These are phyloP conservation scores for Melanotus villosus DNA, from an alignment of 2,888 invertebrate genomes.

Conservation along the genomic window DNA sequence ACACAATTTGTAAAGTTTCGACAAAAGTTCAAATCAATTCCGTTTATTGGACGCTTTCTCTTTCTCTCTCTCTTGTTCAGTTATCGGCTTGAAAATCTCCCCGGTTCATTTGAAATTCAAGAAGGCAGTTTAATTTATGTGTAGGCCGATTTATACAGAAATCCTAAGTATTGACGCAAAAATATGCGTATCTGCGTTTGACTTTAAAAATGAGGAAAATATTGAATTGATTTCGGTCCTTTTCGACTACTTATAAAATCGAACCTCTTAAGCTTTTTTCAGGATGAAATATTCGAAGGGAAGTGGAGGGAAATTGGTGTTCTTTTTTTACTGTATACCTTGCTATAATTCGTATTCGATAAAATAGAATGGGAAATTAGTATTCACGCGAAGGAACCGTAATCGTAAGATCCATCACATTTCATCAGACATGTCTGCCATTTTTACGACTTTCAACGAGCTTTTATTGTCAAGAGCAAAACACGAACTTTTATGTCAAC, in stretches of 20 bases:
- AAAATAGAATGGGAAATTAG: slow-evolving; percentile 2
- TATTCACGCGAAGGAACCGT: slow-evolving; percentile 1
- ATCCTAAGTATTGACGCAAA: slow-evolving; percentile 44
- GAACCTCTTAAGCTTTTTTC: slow-evolving; percentile 16
- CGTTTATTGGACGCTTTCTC: slow-evolving; percentile 58
- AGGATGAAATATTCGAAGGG: background rate
- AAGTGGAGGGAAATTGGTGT: background rate
- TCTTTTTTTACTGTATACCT: background rate
- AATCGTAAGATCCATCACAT: slow-evolving; percentile 17
- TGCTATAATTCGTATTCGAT: background rate
- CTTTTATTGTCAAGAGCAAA: slow-evolving; percentile 41
- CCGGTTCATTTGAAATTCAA: slow-evolving; percentile 59
- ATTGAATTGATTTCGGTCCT: slow-evolving; percentile 22
- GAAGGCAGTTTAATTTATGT: slow-evolving; percentile 57
- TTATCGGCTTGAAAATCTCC: slow-evolving; percentile 55
- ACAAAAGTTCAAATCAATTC: slow-evolving; percentile 59
- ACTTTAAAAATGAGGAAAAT: slow-evolving; percentile 42
- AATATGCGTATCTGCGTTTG: slow-evolving; percentile 46
- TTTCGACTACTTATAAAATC: slow-evolving; percentile 21
- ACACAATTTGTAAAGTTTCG: slow-evolving; percentile 58
- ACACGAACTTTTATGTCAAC: slow-evolving; percentile 39
- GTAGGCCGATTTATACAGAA: slow-evolving; percentile 48
- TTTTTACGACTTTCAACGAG: slow-evolving; percentile 36
- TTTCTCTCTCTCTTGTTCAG: slow-evolving; percentile 48
- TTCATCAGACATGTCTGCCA: slow-evolving; percentile 20